phyloP scores from a whole-genome alignment of 2,113 vertebrate genomes.

The Pseudolaguvia tuberculata region DNA sequence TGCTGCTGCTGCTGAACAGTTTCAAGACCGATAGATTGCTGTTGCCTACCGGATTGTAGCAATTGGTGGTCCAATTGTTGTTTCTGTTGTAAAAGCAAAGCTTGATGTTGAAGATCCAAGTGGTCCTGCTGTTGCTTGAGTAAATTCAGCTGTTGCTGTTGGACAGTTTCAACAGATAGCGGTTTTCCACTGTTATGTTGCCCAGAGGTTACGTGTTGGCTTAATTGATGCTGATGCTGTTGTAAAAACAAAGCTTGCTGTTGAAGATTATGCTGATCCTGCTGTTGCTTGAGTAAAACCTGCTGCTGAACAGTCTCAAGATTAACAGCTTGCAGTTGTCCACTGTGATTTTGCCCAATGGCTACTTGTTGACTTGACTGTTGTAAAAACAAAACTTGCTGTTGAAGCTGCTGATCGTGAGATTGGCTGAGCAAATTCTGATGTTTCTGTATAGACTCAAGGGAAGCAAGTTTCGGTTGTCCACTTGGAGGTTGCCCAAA shows the following conservation, averaged over 20 bases:
- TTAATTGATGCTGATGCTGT: conserved; percentile 42
- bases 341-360: conserved; percentile 27
- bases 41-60: conserved; percentile 34
- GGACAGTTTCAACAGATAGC: conserved; percentile 36
- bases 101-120: conserved; percentile 54
- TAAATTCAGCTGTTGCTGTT: conserved; percentile 58
- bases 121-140: conserved; percentile 56
- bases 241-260: conserved; percentile 52
- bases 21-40: conserved; percentile 10
- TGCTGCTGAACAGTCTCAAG: conserved; percentile 24
- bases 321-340: conserved; percentile 23
- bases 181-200: conserved; percentile 37
- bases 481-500: conserved; percentile 34
- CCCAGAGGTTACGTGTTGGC: conserved; percentile 25
- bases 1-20: conserved; percentile 36
- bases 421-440: conserved; percentile 55
- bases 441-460: conserved; percentile 40
- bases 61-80: conserved; percentile 40
- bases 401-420: conserved; percentile 57
- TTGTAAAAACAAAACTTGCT: conserved; percentile 53
- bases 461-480: conserved; percentile 26
- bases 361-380: conserved; percentile 33
- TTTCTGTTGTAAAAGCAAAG: conserved; percentile 49
- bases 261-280: conserved; percentile 56
- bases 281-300: conserved; percentile 54